A percentile compares a stretch with the other conserved stretches of the same genome.
These are phyloP conservation scores for Eulemur albifrons DNA, from an alignment of 2,797 vertebrate genomes.

Conservation along the genomic window DNA sequence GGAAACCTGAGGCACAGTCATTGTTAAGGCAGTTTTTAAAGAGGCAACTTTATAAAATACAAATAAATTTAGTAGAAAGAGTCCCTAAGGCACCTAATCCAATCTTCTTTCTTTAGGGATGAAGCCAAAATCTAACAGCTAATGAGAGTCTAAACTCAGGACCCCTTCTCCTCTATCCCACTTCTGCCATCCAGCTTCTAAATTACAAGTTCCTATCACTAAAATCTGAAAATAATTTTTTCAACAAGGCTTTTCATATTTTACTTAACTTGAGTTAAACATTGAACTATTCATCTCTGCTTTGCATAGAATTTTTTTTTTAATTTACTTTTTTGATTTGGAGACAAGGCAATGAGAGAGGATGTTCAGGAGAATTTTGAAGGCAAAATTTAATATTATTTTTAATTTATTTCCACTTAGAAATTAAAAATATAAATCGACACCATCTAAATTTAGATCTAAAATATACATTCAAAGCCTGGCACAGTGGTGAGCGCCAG, in stretches of 20 bases:
- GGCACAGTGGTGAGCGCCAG: not conserved
- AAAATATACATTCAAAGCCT: not conserved
- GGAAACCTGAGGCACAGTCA: not conserved
- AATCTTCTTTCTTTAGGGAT: not conserved
- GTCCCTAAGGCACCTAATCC: not conserved
- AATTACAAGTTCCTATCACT: not conserved
- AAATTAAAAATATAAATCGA: not conserved
- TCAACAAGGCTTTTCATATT: not conserved
- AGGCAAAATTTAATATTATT: not conserved
- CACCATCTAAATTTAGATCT: not conserved
- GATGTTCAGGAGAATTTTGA: not conserved
- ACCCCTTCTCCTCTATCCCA: not conserved
- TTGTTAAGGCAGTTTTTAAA: not conserved
- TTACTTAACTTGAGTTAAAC: not conserved
- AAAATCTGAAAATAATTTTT: not conserved
- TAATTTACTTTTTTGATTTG: not conserved
- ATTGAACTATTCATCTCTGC: not conserved
- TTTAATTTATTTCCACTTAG: not conserved
- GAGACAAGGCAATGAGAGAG: not conserved
- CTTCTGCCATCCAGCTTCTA: not conserved
- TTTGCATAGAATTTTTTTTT: not conserved
- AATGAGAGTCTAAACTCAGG: not conserved
- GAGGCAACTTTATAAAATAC: slow-evolving; percentile 10
- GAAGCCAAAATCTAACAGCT: not conserved
- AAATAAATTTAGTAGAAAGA: not conserved